These are phyloP conservation scores for Muntiacus muntjak DNA, from an alignment of 2,113 vertebrate genomes.

Conservation along the genomic window DNA sequence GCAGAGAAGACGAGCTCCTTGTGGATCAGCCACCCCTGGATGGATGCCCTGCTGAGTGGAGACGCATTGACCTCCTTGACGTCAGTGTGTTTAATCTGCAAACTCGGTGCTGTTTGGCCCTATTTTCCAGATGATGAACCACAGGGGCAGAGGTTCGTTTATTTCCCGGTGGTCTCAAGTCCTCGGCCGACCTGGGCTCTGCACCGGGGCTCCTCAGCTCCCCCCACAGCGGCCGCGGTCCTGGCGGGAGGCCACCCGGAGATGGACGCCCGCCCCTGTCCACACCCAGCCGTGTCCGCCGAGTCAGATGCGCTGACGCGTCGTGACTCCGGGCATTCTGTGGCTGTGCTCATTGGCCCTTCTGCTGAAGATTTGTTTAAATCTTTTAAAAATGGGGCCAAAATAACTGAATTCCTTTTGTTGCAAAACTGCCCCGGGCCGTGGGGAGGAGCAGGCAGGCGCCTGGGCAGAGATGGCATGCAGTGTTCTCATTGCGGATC, in stretches of 20 bases:
- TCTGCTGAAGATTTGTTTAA: background rate
- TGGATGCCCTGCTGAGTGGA: background rate
- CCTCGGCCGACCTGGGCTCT: background rate
- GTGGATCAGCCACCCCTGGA: fast-evolving
- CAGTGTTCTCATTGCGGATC: fast-evolving
- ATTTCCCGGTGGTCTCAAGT: fast-evolving
- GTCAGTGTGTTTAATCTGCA: background rate
- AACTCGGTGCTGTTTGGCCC: background rate
- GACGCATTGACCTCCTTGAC: fast-evolving
- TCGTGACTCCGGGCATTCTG: fast-evolving
- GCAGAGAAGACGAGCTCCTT: background rate
- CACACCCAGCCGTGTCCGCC: fast-evolving
- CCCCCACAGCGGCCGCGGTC: fast-evolving
- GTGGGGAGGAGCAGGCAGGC: background rate
- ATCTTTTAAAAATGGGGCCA: background rate
- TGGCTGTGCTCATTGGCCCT: background rate
- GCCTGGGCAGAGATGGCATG: fast-evolving
- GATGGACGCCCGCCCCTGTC: background rate
- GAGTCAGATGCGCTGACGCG: fast-evolving
- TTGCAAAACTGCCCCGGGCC: background rate
- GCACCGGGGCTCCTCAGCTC: fast-evolving
- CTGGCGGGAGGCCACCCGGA: background rate
- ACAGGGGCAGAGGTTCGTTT: background rate
- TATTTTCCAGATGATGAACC: background rate
- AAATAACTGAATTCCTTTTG: background rate